Evolutionary conservation across 2,797 vertebrate species (phyloP).

Genomic region (Mus caroli): DNA sequence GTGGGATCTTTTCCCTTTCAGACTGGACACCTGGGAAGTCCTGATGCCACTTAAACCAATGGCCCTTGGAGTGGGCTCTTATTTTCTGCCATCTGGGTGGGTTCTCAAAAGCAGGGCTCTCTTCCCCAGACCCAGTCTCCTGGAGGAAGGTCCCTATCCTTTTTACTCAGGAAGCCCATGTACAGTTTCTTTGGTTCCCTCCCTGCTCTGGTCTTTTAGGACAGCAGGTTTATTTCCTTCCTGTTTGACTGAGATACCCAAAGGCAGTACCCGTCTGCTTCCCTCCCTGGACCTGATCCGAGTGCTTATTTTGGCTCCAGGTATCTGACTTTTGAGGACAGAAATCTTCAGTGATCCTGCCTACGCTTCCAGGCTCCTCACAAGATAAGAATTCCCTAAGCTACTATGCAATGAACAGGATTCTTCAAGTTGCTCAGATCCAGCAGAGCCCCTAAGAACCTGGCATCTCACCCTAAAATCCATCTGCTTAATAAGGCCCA

Average conservation of each 20-base stretch:
- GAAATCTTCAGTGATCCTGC: slow-evolving; percentile 39
- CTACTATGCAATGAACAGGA: neutral
- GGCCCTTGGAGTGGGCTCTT: slow-evolving; percentile 12
- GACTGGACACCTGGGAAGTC: neutral
- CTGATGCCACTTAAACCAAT: neutral
- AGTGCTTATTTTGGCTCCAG: slow-evolving; percentile 27
- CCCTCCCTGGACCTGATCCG: neutral
- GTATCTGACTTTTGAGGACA: slow-evolving; percentile 32
- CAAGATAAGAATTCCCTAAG: neutral
- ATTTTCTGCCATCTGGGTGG: slow-evolving; percentile 37
- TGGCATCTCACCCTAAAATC: slow-evolving; percentile 1
- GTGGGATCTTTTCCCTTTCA: neutral
- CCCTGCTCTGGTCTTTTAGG: neutral
- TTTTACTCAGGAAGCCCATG: neutral
- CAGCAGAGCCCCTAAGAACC: neutral
- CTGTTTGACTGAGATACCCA: neutral
- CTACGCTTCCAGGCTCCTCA: slow-evolving; percentile 12
- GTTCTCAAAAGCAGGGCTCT: slow-evolving; percentile 37
- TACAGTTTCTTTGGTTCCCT: neutral
- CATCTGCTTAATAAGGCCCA: neutral
- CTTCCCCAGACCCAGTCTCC: slow-evolving; percentile 1
- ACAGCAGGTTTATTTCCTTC: slow-evolving; percentile 9
- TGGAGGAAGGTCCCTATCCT: slow-evolving; percentile 34
- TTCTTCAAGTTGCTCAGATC: slow-evolving; percentile 36
- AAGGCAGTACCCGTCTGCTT: neutral